Conservation (phyloP, 2,888 invertebrate genomes). For the Argyresthia albistria region DNA sequence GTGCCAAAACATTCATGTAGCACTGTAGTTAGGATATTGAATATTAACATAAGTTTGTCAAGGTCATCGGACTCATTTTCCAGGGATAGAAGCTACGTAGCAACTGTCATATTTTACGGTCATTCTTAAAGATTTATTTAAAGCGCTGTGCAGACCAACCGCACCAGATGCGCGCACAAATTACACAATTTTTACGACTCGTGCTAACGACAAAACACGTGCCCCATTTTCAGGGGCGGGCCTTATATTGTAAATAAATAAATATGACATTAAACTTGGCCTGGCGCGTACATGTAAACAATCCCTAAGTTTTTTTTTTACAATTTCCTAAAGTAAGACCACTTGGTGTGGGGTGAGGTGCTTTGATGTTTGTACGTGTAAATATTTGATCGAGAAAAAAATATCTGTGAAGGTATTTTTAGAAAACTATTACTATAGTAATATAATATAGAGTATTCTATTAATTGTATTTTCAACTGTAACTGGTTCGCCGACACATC, state of each 20-base stretch:
- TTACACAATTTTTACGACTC: slow-evolving; percentile 55
- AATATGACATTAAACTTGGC: slow-evolving; percentile 45
- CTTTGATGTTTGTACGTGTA: background rate
- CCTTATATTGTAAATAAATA: slow-evolving; percentile 57
- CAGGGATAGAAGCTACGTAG: no score
- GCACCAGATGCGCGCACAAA: slow-evolving; percentile 49
- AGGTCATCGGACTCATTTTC: no score
- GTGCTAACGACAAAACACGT: slow-evolving; percentile 33
- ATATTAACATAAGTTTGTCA: no score
- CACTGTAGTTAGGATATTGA: no score
- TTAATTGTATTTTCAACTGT: no score
- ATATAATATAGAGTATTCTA: no score
- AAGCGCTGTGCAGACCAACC: background rate
- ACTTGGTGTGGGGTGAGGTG: background rate
- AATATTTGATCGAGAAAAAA: background rate
- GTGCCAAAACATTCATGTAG: no score
- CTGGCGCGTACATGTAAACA: slow-evolving; percentile 45
- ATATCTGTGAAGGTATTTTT: background rate
- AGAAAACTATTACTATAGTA: background rate
- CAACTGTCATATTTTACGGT: no score
- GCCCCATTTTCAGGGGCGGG: slow-evolving; percentile 29
- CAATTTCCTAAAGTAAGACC: background rate
- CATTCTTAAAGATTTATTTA: background rate
- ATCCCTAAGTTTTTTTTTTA: slow-evolving; percentile 29
- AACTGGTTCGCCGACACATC: no score